Percentiles rank a stretch among this genome's conserved stretches.
phyloP scores from a whole-genome alignment of 2,113 vertebrate genomes.

The Antechinus stuartii region DNA sequence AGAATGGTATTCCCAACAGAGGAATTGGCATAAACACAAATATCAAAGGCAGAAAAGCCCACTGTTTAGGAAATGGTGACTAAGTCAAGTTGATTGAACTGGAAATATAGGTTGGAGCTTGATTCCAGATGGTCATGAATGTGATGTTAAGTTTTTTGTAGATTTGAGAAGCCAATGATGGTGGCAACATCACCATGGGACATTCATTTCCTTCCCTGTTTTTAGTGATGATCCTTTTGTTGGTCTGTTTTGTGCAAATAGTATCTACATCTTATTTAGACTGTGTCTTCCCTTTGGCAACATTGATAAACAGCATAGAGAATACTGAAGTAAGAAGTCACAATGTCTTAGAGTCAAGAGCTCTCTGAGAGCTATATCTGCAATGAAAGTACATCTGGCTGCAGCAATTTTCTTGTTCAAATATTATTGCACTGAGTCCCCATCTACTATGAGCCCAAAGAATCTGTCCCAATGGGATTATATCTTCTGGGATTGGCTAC shows the following conservation, averaged over 20 bases:
- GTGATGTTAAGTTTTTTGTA: background rate
- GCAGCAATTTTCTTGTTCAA: background rate
- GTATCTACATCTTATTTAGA: background rate
- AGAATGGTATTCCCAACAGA: background rate
- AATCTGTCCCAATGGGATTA: background rate
- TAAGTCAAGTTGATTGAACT: background rate
- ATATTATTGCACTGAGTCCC: background rate
- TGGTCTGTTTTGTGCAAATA: background rate
- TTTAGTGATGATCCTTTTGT: background rate
- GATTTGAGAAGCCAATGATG: background rate
- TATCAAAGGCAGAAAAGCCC: background rate
- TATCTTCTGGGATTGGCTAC: background rate
- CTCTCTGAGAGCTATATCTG: background rate
- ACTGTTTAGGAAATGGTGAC: background rate
- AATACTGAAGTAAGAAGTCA: background rate
- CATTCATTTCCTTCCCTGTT: background rate
- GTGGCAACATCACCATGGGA: background rate
- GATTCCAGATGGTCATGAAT: background rate
- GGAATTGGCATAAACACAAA: background rate
- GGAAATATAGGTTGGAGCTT: background rate
- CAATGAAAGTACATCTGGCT: too few relatives aligned
- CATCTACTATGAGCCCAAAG: background rate
- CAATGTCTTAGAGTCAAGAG: background rate
- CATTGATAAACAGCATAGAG: background rate
- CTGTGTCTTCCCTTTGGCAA: background rate